These are phyloP conservation scores for Acromyrmex echinatior DNA, from an alignment of 1,140 invertebrate species.

Conservation along the genomic window DNA sequence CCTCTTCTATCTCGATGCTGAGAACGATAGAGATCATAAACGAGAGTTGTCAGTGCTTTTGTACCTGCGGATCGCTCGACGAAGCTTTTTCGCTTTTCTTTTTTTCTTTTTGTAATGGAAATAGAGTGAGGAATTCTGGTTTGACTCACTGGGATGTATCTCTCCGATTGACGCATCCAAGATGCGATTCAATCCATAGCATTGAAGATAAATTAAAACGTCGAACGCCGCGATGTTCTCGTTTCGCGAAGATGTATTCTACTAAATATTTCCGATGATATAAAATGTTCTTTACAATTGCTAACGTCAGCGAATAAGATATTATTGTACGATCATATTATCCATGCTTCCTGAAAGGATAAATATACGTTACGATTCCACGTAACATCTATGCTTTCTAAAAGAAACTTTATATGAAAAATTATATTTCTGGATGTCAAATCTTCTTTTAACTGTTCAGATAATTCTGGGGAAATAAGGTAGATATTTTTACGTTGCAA, in stretches of 20 bases:
- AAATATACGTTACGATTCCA: background rate
- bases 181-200: conserved; percentile 4
- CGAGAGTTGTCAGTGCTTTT: conserved; percentile 64
- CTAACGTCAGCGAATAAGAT: background rate
- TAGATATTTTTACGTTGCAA: conserved; percentile 2
- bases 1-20: conserved; percentile 64
- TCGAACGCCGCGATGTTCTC: conserved; percentile 8
- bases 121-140: conserved; percentile 73
- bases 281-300: conserved; percentile 8
- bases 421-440: conserved; percentile 23
- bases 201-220: conserved; percentile 43
- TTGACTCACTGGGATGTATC: conserved; percentile 18
- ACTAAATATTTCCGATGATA: background rate
- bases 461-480: background rate
- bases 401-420: conserved; percentile 7
- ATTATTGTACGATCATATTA: background rate
- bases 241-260: background rate
- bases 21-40: conserved; percentile 6
- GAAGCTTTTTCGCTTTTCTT: background rate
- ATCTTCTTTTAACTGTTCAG: conserved; percentile 1
- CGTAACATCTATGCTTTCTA: background rate
- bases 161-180: background rate
- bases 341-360: background rate
- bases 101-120: conserved; percentile 74
- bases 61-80: conserved; percentile 47